Evolutionary conservation across 1,140 invertebrate species (phyloP).

Genomic region (Megathymus violae): DNA sequence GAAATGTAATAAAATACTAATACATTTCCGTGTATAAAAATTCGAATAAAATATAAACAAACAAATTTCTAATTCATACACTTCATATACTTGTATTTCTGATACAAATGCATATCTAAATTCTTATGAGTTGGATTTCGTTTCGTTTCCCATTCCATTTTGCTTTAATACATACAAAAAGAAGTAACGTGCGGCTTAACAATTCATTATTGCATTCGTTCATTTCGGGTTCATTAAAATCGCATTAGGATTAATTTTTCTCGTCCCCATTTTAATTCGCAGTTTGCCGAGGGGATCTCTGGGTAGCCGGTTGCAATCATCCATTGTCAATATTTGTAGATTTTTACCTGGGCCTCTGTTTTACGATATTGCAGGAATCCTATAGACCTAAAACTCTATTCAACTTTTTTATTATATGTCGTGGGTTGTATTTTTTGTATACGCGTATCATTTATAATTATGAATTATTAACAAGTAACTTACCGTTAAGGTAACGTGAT

Average conservation of each 20-base stretch:
- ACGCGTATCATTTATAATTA: neutral
- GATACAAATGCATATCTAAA: neutral
- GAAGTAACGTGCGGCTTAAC: slow-evolving; percentile 67
- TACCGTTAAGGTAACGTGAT: neutral
- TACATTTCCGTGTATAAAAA: slow-evolving; percentile 1
- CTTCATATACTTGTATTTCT: too few relatives aligned
- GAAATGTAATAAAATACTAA: slow-evolving; percentile 9
- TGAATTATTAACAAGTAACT: neutral
- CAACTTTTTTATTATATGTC: neutral
- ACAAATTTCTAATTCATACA: neutral
- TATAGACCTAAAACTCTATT: slow-evolving; percentile 34
- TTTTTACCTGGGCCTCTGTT: slow-evolving; percentile 68
- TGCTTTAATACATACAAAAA: slow-evolving; percentile 51
- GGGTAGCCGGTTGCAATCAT: slow-evolving; percentile 76
- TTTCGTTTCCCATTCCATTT: slow-evolving; percentile 47
- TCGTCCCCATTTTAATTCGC: slow-evolving; percentile 81
- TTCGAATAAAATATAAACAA: neutral
- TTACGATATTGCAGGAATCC: slow-evolving; percentile 52
- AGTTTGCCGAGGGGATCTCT: slow-evolving; percentile 77
- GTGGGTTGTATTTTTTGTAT: neutral
- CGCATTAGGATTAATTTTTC: slow-evolving; percentile 83
- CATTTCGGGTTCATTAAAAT: slow-evolving; percentile 82
- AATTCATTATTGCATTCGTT: slow-evolving; percentile 81
- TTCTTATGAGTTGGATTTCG: slow-evolving; percentile 15
- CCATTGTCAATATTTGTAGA: slow-evolving; percentile 79